phyloP scores from a whole-genome alignment of 1,140 invertebrate species.

The Carcinoscorpius rotundicauda region DNA sequence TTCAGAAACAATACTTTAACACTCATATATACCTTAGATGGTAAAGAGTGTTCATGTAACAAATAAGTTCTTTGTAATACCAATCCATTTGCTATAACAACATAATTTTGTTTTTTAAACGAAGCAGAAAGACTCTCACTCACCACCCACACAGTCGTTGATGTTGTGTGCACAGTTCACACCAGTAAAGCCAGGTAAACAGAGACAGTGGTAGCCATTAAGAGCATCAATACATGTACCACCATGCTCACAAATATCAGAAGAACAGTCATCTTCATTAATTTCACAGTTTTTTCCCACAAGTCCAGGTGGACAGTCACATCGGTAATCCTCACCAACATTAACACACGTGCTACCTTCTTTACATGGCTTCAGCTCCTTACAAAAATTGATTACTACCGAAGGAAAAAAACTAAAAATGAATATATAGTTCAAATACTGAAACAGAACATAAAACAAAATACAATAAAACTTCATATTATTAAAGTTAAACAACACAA shows the following conservation, averaged over 20 bases:
- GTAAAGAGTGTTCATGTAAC: conserved; percentile 81
- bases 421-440: too few species aligned
- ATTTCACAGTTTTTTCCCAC: conserved; percentile 42
- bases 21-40: too few species aligned
- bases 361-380: conserved; percentile 33
- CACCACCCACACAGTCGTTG: conserved; percentile 22
- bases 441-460: too few species aligned
- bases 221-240: conserved; percentile 37
- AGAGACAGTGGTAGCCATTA: conserved; percentile 31
- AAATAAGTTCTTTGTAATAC: conserved; percentile 32
- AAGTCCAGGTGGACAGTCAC: conserved; percentile 30
- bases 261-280: conserved; percentile 72
- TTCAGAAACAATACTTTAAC: too few species aligned
- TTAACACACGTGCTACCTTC: conserved; percentile 38
- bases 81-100: too few species aligned
- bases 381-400: conserved; percentile 9
- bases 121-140: neutral
- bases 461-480: too few species aligned
- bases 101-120: too few species aligned
- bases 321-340: conserved; percentile 27
- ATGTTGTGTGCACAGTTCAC: conserved; percentile 44
- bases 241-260: conserved; percentile 39
- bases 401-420: conserved; percentile 16
- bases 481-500: too few species aligned
- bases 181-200: conserved; percentile 38